Evolutionary conservation across 2,888 invertebrate genomes (phyloP), one percentile per base, ranked within the genome.

Genomic region (Trachelus troglodyta): DNA sequence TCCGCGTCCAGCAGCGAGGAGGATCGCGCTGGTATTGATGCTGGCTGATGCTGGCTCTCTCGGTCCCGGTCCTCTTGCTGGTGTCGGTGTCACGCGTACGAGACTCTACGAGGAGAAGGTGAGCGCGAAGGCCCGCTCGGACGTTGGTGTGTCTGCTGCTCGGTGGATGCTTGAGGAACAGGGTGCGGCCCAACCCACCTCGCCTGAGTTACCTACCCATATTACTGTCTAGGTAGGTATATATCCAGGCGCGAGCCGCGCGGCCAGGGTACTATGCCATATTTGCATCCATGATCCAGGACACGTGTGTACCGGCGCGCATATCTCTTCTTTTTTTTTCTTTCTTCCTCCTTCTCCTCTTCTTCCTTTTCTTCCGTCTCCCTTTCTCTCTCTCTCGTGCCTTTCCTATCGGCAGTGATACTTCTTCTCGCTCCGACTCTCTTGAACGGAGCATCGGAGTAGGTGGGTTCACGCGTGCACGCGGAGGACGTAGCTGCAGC

Each of bases 101-200:
- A 87, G 89, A 56, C 56, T 56, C 56, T 86, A 88, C 89, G 88
- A 88, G 88, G 92, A 92, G 92, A 92, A 92, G 92, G 92, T 93
- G 93, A 73, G 69, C 68, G 75, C 74, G 74, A 74, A 69, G 37
- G 74, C 74, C 30, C 74, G 37, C 37, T 12, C 30, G 74, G 34
- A n/a, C 37, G 37, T 35, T 30, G 35, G 74, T 75, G 34, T 56
- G 77, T 79, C 69, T 34, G 68, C 79, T 74, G 31, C 74, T 73
- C 80, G 87, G 88, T 89, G 87, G 89, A 89, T 89, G 88, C 88
- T 89, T 85, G 88, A 87, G 84, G 86, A 89, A 88, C 87, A 89
- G 89, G 89, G 89, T 89, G 89, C 89, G 89, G 89, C 89, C 85
- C 87, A 87, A 86, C 89, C 89, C 86, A 89, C 89, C 89, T 87